Base-by-base conservation (phyloP, 2,797 vertebrate genomes). In the Sebastes miniatus region DNA sequence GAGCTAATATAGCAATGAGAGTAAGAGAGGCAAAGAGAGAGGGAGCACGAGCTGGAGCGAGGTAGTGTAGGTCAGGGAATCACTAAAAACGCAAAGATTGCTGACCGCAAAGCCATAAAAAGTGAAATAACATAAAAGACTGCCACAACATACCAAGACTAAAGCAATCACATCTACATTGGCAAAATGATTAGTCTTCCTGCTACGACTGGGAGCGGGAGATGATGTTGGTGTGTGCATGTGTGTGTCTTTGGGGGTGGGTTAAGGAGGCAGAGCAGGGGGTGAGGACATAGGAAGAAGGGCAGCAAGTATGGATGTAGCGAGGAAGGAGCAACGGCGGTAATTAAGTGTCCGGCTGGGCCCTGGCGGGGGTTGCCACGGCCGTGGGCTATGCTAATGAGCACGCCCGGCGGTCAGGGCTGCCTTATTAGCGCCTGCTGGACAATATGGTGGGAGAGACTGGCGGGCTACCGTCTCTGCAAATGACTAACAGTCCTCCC, bases 341-440 rank as follows among this genome's bases (percentile, higher is more conserved):
- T 96, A 96, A 96, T 96, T 95, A 96, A 96, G 94, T 95, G 94
- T 95, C 93, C 94, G 84, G 91, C 91, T 92, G 88, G 90, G 91
- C 89, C 83, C 92, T 93, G 84, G 90, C 79, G 85, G 92, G 91
- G 91, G 91, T 91, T 94, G 92, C 94, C 92, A 92, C 85, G 74
- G 94, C 95, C 93, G 89, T 91, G 27, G 94, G 94, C 95, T 87
- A 96, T 96, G 95, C 94, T 96, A 96, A 96, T 96, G 94, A 96
- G 93, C 84, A 83, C 61, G 81, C 89, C 93, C 92, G 81, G 87
- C 78, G 91, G 95, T 94, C 95, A 94, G 91, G 89, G 73, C 89
- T 90, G 88, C 93, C 93, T 96, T 95, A 95, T 96, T 96, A 96
- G 90, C 76, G 63, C 87, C 81, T 77, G 77, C 90, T 87, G 90